Base-by-base conservation (phyloP, 2,888 invertebrate species). In the Callyntrura sp. region DNA sequence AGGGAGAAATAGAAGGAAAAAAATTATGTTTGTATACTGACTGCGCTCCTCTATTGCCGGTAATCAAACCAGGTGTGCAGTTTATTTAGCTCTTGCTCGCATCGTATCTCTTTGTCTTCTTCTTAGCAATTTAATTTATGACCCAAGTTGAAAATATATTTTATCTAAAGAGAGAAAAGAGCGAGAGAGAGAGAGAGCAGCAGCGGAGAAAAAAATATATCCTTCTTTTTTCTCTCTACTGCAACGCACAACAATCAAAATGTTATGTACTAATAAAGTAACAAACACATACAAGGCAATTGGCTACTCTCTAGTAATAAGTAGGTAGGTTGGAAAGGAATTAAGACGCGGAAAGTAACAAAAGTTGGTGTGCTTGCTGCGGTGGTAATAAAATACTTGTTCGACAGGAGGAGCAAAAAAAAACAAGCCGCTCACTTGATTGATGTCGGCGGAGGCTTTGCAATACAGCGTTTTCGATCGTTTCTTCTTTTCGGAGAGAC, bases 21-120 rank as follows among this genome's bases (percentile, higher is more conserved):
- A 79, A 55, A 51, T n/a, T 14, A 20, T 25, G 12, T 55, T 23
- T 45, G 12, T 9, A 48, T 45, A 45, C 5, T 23, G 17, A 20
- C 6, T 17, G n/a, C 35, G 8, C 28, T 6, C 28, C 57, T 57
- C 57, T 17, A 57, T 3, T 57, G 70, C n/a, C 43, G 60, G 85
- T 78, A 78, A 85, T 76, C 78, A 85, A 78, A 78, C 86, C 86
- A 86, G 86, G 86, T 86, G 86, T 73, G 86, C 79, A 86, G 86
- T 86, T 79, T 86, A 57, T 86, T 86, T 85, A 70, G 17, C 23
- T 76, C 23, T 76, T 28, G 25, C 57, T 55, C 35, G 60, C 55
- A 14, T 35, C 43, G 3, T 17, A 25, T 11, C 43, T 23, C 62
- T 62, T 17, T 60, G 11, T 70, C 70, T 85, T 85, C 78, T 78